Evolutionary conservation across 2,888 invertebrate genomes (phyloP), one percentile per base, ranked within the genome.

Genomic region (Acrobeloides nanus): DNA sequence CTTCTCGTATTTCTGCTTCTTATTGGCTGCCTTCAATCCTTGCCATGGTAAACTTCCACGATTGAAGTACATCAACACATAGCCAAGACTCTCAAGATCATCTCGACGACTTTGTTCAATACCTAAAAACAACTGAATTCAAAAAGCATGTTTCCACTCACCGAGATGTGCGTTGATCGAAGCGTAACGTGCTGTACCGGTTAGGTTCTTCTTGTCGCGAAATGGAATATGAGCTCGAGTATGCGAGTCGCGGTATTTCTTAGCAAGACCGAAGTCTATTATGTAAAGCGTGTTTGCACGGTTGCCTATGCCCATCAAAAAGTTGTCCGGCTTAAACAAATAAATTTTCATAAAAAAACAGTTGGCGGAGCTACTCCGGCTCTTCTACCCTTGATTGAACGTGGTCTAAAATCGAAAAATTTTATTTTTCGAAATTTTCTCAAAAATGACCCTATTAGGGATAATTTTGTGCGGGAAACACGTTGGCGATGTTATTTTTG

Each of bases 161-260:
- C 97, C 97, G 77, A 93, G 82, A 80, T 99, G 97, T 68, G 97
- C 95, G 79, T 99, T 97, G 75, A 99, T 89, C 74, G 90, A 92
- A 62, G 97, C 97, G 76, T 99, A 97, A 78, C 97, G 83, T 51
- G 90, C 90, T 50, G 84, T 85, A 78, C 97, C 97, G 70, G 97
- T 97, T 72, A 99, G 82, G 80, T 97, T 99, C 81, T 99, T 99
- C 81, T 97, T 93, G 82, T 99, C 97, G 82, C 90, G 83, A 72
- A 80, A 81, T 31, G 78, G 77, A 64, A 80, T 81, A 72, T 81
- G 80, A 75, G 55, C 40, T 37, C 77, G 76, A 20, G 72, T 70
- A 44, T 65, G 55, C 46, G 59, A 61, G 50, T 75, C 75, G 31
- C 74, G 68, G 58, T 68, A 76, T 51, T 74, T 70, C 59, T 76